These are phyloP conservation scores for Chamaea fasciata DNA, from an alignment of 2,113 vertebrate species.

Conservation along the genomic window DNA sequence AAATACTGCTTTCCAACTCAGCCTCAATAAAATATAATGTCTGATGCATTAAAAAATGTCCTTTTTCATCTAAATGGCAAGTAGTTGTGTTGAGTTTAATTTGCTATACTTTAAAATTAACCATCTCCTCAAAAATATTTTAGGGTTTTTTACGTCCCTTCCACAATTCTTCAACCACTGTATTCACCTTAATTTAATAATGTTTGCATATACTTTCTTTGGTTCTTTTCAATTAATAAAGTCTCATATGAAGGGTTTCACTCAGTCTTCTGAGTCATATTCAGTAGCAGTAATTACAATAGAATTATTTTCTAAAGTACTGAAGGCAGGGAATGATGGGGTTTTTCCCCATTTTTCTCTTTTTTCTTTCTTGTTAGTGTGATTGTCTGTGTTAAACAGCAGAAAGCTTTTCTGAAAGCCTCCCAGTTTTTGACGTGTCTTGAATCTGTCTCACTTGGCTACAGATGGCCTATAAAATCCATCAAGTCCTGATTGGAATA, in stretches of 20 bases:
- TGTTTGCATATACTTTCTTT: not conserved
- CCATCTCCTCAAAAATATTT: not conserved
- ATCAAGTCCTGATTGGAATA: slow-evolving; percentile 67
- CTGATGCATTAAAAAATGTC: not conserved
- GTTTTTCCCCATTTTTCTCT: rapidly evolving
- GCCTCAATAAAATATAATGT: not conserved
- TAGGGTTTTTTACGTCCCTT: not conserved
- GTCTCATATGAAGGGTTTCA: not conserved
- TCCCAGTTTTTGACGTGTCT: slow-evolving; percentile 18
- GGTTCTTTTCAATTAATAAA: not conserved
- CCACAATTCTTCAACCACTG: rapidly evolving
- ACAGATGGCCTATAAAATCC: slow-evolving; percentile 66
- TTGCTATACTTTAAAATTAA: not conserved
- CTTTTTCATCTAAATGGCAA: not conserved
- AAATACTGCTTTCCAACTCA: not conserved
- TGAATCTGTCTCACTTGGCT: slow-evolving; percentile 49
- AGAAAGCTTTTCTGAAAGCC: slow-evolving; percentile 17
- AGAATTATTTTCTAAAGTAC: not conserved
- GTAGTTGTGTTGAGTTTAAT: not conserved
- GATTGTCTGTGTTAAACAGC: not conserved
- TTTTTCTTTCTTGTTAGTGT: not conserved
- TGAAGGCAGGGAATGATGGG: not conserved
- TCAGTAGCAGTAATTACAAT: not conserved
- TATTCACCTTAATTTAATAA: not conserved
- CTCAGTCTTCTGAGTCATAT: not conserved